These are phyloP conservation scores for Philotrypesis tridentata DNA, from an alignment of 1,140 invertebrate species.

Conservation along the genomic window DNA sequence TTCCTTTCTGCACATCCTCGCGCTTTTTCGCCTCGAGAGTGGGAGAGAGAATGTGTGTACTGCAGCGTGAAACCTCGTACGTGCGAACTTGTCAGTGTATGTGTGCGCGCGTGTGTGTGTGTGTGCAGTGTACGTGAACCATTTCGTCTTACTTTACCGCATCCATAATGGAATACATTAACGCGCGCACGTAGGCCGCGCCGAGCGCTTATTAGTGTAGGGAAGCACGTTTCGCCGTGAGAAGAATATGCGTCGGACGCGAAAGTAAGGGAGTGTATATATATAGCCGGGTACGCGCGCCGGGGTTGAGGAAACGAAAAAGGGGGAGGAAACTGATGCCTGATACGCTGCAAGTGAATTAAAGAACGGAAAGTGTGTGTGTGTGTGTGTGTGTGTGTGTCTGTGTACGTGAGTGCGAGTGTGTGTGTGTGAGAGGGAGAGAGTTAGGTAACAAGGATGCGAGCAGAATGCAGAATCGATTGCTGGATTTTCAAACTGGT, in stretches of 20 bases:
- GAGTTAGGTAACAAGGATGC: too few relatives aligned
- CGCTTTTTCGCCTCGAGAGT: neutral
- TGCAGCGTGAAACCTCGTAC: too few relatives aligned
- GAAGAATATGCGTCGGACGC: slow-evolving; percentile 17
- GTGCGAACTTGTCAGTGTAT: neutral
- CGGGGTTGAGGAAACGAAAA: neutral
- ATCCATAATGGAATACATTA: slow-evolving; percentile 34
- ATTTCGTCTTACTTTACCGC: slow-evolving; percentile 11
- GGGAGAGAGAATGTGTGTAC: too few relatives aligned
- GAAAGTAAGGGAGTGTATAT: neutral
- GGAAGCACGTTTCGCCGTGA: neutral
- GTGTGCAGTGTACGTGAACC: neutral
- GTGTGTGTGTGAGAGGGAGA: too few relatives aligned
- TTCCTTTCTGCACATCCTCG: neutral
- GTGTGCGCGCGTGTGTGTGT: neutral
- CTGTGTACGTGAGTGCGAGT: too few relatives aligned
- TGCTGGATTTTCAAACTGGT: too few relatives aligned
- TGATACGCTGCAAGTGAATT: neutral
- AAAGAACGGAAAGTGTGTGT: neutral
- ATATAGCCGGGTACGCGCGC: too few relatives aligned
- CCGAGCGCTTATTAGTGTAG: slow-evolving; percentile 24
- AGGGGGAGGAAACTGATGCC: neutral
- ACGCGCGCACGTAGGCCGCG: neutral
- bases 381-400: too few relatives aligned
- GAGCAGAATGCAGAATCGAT: too few relatives aligned